Percentiles rank a stretch among this genome's conserved stretches.
These are phyloP conservation scores for Bursaphelenchus okinawaensis DNA, from an alignment of 2,888 invertebrate species.

Conservation along the genomic window DNA sequence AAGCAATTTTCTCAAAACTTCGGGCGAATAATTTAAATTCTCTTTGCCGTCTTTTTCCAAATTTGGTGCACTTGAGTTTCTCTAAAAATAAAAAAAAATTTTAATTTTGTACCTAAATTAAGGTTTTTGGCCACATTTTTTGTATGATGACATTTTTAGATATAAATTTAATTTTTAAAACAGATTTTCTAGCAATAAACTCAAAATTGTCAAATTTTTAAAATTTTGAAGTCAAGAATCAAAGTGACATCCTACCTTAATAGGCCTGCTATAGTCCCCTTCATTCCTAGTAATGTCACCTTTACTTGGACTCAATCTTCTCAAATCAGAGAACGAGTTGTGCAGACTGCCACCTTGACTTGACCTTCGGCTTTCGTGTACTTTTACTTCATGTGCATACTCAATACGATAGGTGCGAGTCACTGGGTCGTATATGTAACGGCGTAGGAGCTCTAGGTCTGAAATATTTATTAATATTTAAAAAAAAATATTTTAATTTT, in stretches of 20 bases:
- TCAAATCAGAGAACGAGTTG: neutral
- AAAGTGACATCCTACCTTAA: too few species aligned
- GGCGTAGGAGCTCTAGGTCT: constrained; percentile 13
- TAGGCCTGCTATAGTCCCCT: too few species aligned
- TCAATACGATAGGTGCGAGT: constrained; percentile 16
- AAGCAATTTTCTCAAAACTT: constrained; percentile 1
- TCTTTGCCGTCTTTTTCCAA: constrained; percentile 9
- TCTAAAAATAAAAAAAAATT: constrained; percentile 2
- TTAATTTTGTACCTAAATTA: neutral
- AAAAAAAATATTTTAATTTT: neutral
- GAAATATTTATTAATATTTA: too few species aligned
- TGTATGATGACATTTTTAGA: too few species aligned
- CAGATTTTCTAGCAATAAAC: too few species aligned
- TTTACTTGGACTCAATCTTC: neutral
- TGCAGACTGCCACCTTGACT: constrained; percentile 1
- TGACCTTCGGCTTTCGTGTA: constrained; percentile 7
- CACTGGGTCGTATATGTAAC: constrained; percentile 19
- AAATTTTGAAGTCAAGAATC: too few species aligned
- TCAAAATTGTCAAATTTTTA: too few species aligned
- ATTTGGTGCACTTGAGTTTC: constrained; percentile 12
- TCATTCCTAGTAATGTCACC: too few species aligned
- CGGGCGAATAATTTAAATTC: constrained; percentile 6
- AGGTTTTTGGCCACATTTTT: too few species aligned
- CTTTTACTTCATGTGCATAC: constrained; percentile 11
- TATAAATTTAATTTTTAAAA: too few species aligned